Percentiles rank a stretch among this genome's conserved stretches.
phyloP scores from a whole-genome alignment of 1,140 invertebrate genomes.

The Halictus rubicundus region DNA sequence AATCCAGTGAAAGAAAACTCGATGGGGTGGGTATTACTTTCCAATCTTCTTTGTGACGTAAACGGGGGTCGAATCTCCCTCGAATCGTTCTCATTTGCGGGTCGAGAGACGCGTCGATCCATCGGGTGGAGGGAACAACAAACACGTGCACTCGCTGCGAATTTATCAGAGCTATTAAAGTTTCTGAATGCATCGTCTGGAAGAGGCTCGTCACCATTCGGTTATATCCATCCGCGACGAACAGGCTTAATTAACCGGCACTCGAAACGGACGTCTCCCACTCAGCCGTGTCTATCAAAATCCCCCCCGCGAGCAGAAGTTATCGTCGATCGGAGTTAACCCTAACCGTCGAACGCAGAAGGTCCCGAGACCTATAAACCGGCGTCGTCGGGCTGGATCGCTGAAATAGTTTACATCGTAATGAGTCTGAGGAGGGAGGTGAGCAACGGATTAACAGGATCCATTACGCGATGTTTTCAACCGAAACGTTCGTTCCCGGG shows the following conservation, averaged over 20 bases:
- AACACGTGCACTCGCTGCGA: background rate
- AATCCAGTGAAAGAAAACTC: no score
- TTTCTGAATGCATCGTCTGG: background rate
- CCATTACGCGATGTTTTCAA: conserved; percentile 30
- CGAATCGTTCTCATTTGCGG: no score
- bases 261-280: background rate
- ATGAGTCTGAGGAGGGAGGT: background rate
- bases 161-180: background rate
- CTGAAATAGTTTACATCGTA: conserved; percentile 27
- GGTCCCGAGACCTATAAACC: conserved; percentile 5
- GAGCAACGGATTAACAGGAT: conserved; percentile 26
- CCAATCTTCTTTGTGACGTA: no score
- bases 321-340: background rate
- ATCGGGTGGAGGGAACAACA: no score
- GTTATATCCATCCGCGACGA: background rate
- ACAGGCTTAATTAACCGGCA: background rate
- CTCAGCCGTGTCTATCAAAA: background rate
- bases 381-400: background rate
- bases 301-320: background rate
- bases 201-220: background rate
- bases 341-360: background rate
- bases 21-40: no score
- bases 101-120: no score
- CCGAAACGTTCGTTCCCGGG: conserved; percentile 4
- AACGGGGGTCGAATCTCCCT: no score